Evolutionary conservation across 1,140 invertebrate species (phyloP).

Genomic region (Whitmania pigra): DNA sequence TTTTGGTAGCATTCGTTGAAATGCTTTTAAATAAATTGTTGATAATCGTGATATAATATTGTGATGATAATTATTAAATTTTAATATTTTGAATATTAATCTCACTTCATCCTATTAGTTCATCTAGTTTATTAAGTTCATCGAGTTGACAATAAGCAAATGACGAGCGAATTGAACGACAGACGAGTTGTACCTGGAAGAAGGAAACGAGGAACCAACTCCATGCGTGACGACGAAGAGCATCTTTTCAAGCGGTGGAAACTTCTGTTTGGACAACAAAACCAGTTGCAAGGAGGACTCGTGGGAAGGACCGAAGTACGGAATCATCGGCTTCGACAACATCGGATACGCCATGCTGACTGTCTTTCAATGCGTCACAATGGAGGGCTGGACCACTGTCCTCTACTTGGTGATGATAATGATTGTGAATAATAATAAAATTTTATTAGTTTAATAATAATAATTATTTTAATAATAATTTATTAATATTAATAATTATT

Average conservation of each 20-base stretch:
- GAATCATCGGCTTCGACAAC: constrained; percentile 99
- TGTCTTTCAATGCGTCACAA: constrained; percentile 99
- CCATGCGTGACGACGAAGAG: constrained; percentile 12
- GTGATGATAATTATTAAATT: no score
- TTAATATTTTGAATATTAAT: no score
- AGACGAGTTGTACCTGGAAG: constrained; percentile 29
- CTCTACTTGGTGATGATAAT: constrained; percentile 82
- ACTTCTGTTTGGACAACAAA: constrained; percentile 32
- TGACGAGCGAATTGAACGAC: neutral
- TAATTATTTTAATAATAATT: no score
- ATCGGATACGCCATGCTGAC: constrained; percentile 99
- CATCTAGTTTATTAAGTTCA: no score
- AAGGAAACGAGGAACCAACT: constrained; percentile 21
- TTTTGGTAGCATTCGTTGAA: no score
- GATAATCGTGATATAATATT: no score
- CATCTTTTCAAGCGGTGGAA: constrained; percentile 27
- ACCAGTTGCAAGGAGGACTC: constrained; percentile 47
- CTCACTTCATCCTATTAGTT: no score
- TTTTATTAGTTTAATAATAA: constrained; percentile 3
- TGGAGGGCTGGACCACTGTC: constrained; percentile 99
- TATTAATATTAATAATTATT: no score
- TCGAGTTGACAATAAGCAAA: no score
- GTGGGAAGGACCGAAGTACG: constrained; percentile 94
- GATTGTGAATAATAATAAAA: neutral
- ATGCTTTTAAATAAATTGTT: no score